Percentiles rank a stretch among this genome's conserved stretches.
These are phyloP conservation scores for Apus apus DNA, from an alignment of 2,113 vertebrate genomes.

Conservation along the genomic window DNA sequence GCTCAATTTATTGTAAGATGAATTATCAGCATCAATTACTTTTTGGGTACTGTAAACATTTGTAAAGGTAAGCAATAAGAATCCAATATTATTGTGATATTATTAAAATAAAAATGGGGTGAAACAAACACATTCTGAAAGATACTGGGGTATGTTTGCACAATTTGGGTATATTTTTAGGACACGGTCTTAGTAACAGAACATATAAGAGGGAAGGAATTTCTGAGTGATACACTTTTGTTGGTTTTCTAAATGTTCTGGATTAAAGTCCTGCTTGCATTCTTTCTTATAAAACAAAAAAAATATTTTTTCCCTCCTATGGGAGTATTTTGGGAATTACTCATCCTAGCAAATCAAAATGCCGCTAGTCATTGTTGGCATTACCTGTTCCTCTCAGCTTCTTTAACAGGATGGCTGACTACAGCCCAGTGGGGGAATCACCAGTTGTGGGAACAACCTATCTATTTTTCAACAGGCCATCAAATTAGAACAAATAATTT, in stretches of 20 bases:
- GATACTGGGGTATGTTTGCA: background rate
- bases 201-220: background rate
- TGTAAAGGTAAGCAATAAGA: background rate
- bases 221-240: background rate
- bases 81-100: background rate
- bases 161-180: slow-evolving; percentile 8
- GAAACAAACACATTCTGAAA: slow-evolving; percentile 19
- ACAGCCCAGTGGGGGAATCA: background rate
- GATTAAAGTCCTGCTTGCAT: background rate
- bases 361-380: background rate
- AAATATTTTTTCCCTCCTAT: background rate
- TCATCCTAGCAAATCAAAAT: background rate
- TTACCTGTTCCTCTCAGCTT: background rate
- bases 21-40: background rate
- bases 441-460: background rate
- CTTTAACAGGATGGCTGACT: background rate
- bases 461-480: background rate
- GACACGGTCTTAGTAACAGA: background rate
- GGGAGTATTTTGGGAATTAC: background rate
- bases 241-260: background rate
- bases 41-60: background rate
- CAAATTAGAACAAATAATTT: background rate
- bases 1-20: background rate
- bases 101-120: slow-evolving; percentile 7
- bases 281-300: background rate